Evolutionary conservation across 2,113 vertebrate species (phyloP), one percentile per base, ranked within the genome.

Genomic region (Leptocoma aspasia): DNA sequence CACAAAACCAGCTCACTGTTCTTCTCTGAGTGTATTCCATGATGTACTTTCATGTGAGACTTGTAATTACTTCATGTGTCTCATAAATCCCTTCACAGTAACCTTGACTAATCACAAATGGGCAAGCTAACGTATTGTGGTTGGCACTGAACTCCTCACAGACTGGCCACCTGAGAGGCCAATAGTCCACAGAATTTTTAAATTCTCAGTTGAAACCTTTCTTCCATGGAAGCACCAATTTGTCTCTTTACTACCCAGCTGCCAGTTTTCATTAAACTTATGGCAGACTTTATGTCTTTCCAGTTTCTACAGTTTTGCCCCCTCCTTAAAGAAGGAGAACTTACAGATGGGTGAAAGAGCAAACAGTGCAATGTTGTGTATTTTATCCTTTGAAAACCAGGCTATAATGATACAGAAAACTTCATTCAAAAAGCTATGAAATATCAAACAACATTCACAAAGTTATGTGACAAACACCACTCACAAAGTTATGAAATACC

Each of bases 401-500:
- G 33, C 23, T 86, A 30, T 84, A 82, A 70, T 30, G 53, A 44
- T 60, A 53, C 5, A 21, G 65, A 95, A 97, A 98, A 94, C 92
- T 96, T 96, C 76, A 89, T 90, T 86, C 37, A 56, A 31, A 83
- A 76, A 94, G 93, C 93, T 97, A 73, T 19, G 73, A 54, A 72
- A 59, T 75, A 89, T 71, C 97, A 97, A 97, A 96, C 87, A 97
- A 63, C 26, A 10, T 17, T 84, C 49, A 69, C 27, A 56, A 91
- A 82, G 94, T 96, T 96, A 54, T 22, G 91, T 81, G 86, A 86
- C 96, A 97, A 97, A 96, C 94, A 95, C 92, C n/a, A 76, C 75
- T 94, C 71, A 50, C 16, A 19, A 93, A 89, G 86, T 90, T 95
- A 75, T 49, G 54, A 85, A 93, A 88, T 92, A 73, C n/a, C 73